These are phyloP conservation scores for Harpalus rubripes DNA, from an alignment of 2,888 invertebrate species.

Conservation along the genomic window DNA sequence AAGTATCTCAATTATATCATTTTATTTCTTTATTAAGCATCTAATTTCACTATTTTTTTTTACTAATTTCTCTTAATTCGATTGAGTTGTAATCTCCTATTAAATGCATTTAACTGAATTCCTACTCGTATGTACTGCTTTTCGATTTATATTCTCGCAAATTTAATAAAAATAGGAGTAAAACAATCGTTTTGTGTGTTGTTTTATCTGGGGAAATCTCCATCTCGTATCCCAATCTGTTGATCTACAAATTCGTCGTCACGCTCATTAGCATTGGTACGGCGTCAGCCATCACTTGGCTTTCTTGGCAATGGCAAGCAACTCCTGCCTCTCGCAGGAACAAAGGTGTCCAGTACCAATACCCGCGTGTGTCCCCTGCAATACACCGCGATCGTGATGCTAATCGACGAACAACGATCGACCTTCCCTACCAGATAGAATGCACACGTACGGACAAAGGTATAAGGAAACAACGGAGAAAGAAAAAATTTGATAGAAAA, in stretches of 20 bases:
- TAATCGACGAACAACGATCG: neutral
- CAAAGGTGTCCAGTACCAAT: constrained; percentile 27
- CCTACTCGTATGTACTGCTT: no score
- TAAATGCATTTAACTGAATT: no score
- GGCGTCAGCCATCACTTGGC: constrained; percentile 1
- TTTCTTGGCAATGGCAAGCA: neutral
- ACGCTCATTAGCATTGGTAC: constrained; percentile 29
- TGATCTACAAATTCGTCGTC: constrained; percentile 31
- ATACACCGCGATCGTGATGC: constrained; percentile 8
- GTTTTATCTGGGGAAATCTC: neutral
- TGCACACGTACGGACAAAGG: neutral
- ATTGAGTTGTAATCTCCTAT: no score
- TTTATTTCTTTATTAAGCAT: no score
- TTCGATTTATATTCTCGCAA: no score
- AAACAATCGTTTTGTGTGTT: neutral
- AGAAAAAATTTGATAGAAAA: neutral
- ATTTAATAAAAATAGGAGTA: no score
- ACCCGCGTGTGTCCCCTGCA: neutral
- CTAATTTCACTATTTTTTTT: no score
- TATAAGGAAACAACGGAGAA: neutral
- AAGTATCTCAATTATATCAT: no score
- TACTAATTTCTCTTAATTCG: no score
- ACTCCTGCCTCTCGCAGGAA: neutral
- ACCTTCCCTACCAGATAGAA: neutral
- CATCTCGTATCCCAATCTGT: neutral